phyloP scores from a whole-genome alignment of 2,113 vertebrate genomes.

The Proteles cristata region DNA sequence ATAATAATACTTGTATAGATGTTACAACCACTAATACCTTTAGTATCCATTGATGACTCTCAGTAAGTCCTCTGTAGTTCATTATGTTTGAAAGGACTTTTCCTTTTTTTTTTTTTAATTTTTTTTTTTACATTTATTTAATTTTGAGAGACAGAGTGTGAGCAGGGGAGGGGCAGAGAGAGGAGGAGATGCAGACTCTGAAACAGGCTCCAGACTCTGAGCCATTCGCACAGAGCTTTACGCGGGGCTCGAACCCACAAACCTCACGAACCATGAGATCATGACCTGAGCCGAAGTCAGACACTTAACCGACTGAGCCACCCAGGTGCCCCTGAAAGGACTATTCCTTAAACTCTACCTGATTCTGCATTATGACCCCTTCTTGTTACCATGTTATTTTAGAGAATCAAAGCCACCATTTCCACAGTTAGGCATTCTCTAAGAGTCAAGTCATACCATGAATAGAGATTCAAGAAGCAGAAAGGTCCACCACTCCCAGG shows the following conservation, averaged over 20 bases:
- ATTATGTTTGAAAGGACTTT: neutral
- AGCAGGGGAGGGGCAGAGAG: no score
- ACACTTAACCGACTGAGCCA: no score
- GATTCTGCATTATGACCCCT: neutral
- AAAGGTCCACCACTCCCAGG: neutral
- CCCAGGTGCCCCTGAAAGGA: neutral
- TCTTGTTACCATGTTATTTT: neutral
- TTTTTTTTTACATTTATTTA: no score
- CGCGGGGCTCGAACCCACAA: no score
- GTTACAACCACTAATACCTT: neutral
- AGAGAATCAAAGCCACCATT: neutral
- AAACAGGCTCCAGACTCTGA: no score
- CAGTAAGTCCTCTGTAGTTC: neutral
- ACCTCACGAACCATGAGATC: no score
- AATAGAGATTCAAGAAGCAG: neutral
- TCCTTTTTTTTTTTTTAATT: neutral
- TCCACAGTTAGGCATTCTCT: neutral
- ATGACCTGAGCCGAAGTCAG: no score
- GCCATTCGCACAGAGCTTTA: no score
- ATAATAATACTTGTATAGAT: neutral
- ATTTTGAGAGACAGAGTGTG: no score
- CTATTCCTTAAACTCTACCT: neutral
- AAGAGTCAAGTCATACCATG: neutral
- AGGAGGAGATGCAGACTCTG: no score
- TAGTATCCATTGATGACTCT: neutral